phyloP scores from a whole-genome alignment of 2,113 vertebrate genomes.

The Crotalus horridus region DNA sequence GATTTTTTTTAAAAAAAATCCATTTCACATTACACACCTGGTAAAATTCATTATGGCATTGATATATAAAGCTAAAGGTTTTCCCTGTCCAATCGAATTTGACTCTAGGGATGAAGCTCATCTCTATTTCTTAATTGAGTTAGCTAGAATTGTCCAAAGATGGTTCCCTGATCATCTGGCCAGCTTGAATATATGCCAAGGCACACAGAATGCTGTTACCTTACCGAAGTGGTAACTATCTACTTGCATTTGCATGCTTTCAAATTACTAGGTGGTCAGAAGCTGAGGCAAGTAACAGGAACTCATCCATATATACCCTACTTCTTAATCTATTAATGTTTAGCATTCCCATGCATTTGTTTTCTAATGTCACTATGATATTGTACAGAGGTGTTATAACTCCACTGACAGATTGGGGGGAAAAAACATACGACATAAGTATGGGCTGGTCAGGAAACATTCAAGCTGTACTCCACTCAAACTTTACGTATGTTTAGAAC shows the following conservation, averaged over 20 bases:
- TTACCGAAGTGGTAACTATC: neutral
- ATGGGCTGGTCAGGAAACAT: neutral
- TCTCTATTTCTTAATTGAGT: neutral
- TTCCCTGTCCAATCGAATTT: neutral
- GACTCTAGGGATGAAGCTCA: neutral
- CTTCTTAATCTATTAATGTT: neutral
- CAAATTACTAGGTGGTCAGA: neutral
- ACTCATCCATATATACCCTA: neutral
- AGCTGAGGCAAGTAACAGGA: neutral
- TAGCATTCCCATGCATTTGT: neutral
- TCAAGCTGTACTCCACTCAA: neutral
- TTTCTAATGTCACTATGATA: neutral
- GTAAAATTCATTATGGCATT: neutral
- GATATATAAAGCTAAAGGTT: neutral
- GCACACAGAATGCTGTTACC: neutral
- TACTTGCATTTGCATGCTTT: neutral
- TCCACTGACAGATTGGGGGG: neutral
- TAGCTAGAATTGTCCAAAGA: neutral
- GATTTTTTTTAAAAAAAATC: neutral
- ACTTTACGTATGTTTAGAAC: neutral
- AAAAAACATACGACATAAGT: neutral
- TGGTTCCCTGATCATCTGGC: neutral
- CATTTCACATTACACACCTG: neutral
- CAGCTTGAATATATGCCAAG: neutral
- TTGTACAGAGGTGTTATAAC: neutral